Evolutionary conservation across 2,888 invertebrate species (phyloP), one percentile per base, ranked within the genome.

Genomic region (Empis livida): DNA sequence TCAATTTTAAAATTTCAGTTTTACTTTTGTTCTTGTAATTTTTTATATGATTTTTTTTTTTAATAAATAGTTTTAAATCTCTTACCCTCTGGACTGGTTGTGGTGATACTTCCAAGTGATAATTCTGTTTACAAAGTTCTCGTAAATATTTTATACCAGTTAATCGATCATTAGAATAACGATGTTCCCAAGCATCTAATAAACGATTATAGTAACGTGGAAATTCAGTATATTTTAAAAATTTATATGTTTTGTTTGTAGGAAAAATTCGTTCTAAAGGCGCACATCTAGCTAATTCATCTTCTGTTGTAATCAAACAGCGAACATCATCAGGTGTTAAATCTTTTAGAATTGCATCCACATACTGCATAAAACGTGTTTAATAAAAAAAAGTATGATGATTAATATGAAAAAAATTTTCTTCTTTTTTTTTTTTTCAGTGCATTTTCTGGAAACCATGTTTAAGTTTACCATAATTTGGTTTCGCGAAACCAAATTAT

Each of bases 261-360:
- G 95, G 96, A 65, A 94, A 95, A 53, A 95, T 81, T 27, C 88
- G 78, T 65, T 88, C 82, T 67, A 94, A 84, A 37, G 68, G 68
- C 16, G 70, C 69, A 54, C 74, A 75, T 0, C 78, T 78, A 9
- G 80, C 75, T 27, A 88, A 72, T 68, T 96, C 95, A 71, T 96
- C 95, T 64, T 95, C 93, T 31, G 87, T 81, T 48, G 83, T 79
- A 2, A 90, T 73, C 42, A 96, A 73, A 58, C 88, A 84, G 0
- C 94, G 77, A 2, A 95, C 80, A 71, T 96, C 96, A 63, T 94
- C 93, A 1, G 91, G 83, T 0, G 91, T 91, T 46, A 96, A 71
- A 27, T 82, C 77, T 17, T 86, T 82, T n/a, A 95, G 72, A 56
- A 95, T 90, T 45, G 80, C 76, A 23, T 80, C 75, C 10, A 90